Evolutionary conservation across 2,113 vertebrate genomes (phyloP).

Genomic region (Scortum barcoo): DNA sequence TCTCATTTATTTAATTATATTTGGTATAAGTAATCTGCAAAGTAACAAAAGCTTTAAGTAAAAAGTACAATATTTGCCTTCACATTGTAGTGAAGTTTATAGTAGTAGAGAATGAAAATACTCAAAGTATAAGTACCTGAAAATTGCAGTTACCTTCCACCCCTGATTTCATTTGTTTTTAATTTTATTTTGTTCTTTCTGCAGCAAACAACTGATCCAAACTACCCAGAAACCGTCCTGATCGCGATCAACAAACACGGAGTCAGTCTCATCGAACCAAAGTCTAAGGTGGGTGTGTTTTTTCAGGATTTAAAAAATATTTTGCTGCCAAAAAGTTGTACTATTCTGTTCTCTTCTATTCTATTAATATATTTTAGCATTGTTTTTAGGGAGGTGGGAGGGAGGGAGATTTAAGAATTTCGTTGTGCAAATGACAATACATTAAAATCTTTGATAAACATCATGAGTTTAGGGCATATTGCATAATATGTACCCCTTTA

Average conservation of each 20-base stretch:
- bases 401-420: no score
- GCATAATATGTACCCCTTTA: no score
- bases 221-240: slow-evolving; percentile 96
- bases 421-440: no score
- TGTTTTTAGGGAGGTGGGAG: no score
- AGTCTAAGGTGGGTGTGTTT: slow-evolving; percentile 88
- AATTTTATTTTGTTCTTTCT: not conserved
- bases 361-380: no score
- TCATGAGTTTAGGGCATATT: no score
- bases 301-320: no score
- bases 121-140: not conserved
- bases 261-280: slow-evolving; percentile 97
- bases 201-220: slow-evolving; percentile 99
- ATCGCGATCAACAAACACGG: slow-evolving; percentile 99
- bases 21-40: not conserved
- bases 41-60: not conserved
- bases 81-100: not conserved
- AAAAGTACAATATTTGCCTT: not conserved
- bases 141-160: not conserved
- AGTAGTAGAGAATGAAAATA: not conserved
- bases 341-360: no score
- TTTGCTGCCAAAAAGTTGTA: no score
- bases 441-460: no score
- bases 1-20: not conserved
- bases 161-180: not conserved